Evolutionary conservation across 2,113 vertebrate species (phyloP).

Genomic region (Cynocephalus volans): DNA sequence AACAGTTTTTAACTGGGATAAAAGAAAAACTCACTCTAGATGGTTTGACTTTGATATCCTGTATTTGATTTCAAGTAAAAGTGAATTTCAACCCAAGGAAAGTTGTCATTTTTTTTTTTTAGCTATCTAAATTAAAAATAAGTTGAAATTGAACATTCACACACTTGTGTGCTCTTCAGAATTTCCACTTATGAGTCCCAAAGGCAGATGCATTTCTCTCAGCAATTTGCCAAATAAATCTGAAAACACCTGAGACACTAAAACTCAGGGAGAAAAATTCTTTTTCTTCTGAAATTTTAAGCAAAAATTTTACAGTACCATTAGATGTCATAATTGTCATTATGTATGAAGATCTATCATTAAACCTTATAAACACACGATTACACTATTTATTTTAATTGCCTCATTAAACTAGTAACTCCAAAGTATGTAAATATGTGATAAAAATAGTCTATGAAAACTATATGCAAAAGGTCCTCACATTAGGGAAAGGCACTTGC

Average conservation of each 20-base stretch:
- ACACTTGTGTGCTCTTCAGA: conserved; percentile 53
- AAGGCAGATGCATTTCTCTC: conserved; percentile 43
- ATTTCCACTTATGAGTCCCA: conserved; percentile 50
- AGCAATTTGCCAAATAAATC: conserved; percentile 71
- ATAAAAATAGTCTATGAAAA: conserved; percentile 67
- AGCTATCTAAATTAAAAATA: conserved; percentile 64
- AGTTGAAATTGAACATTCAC: conserved; percentile 34
- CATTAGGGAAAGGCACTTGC: conserved; percentile 21
- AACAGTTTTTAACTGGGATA: neutral
- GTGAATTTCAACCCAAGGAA: conserved; percentile 58
- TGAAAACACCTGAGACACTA: conserved; percentile 64
- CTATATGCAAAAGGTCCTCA: conserved; percentile 17
- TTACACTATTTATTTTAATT: conserved; percentile 68
- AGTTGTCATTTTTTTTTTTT: conserved; percentile 12
- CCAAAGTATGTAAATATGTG: conserved; percentile 67
- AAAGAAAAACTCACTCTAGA: neutral
- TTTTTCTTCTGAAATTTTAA: conserved; percentile 66
- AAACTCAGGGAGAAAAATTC: conserved; percentile 27
- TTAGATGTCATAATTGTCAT: conserved; percentile 68
- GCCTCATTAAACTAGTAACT: conserved; percentile 72
- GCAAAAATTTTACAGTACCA: conserved; percentile 62
- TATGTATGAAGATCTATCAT: conserved; percentile 58
- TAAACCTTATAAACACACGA: conserved; percentile 77
- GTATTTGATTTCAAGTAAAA: neutral
- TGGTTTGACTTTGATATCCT: neutral